Percentiles rank a stretch among this genome's conserved stretches.
Conservation (phyloP, 1,140 invertebrate species). For the Hypsibius dujardini region DNA sequence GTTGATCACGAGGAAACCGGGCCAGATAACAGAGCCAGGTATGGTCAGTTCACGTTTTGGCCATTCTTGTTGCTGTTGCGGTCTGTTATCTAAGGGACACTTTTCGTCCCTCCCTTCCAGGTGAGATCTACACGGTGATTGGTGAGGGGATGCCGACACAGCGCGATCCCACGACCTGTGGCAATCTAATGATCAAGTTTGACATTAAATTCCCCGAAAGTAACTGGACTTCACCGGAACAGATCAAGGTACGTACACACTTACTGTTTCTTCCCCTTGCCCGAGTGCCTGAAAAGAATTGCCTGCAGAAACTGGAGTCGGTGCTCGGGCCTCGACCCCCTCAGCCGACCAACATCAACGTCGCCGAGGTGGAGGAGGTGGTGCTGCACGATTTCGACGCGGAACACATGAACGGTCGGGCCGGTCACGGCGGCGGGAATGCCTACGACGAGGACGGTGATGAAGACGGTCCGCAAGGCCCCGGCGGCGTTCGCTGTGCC, state of each 20-base stretch:
- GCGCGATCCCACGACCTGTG: constrained; percentile 61
- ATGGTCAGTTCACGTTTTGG: constrained; percentile 21
- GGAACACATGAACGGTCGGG: constrained; percentile 28
- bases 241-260: constrained; percentile 38
- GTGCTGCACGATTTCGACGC: constrained; percentile 55
- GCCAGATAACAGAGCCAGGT: constrained; percentile 51
- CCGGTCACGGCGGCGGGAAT: constrained; percentile 35
- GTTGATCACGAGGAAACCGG: constrained; percentile 49
- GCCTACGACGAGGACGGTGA: constrained; percentile 48
- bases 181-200: constrained; percentile 71
- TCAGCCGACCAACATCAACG: constrained; percentile 45
- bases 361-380: constrained; percentile 60
- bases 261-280: too few relatives aligned
- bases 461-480: constrained; percentile 43
- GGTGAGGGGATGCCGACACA: constrained; percentile 43
- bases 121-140: constrained; percentile 34
- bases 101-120: constrained; percentile 31
- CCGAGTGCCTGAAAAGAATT: not conserved
- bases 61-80: constrained; percentile 26
- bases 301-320: constrained; percentile 44
- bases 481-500: constrained; percentile 47
- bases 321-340: constrained; percentile 41
- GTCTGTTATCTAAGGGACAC: constrained; percentile 29
- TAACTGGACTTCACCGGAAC: constrained; percentile 51
- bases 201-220: constrained; percentile 61